Conservation (phyloP, 2,888 invertebrate genomes). For the Brachyptera risi region DNA sequence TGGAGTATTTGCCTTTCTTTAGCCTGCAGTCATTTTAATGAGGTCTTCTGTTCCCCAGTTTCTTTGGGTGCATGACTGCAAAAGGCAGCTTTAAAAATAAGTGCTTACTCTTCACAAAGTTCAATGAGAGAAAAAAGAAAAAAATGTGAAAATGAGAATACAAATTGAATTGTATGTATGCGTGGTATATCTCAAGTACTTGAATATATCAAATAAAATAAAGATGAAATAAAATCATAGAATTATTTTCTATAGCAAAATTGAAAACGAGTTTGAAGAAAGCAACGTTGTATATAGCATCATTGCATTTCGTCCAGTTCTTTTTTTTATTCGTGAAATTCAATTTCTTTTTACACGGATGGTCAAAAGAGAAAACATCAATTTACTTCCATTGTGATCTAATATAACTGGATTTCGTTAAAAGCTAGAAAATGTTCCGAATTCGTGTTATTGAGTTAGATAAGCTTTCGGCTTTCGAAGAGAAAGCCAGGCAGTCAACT, state of each 20-base stretch:
- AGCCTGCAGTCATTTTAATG: not conserved
- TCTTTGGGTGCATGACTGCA: not conserved
- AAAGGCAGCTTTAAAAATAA: too few species aligned
- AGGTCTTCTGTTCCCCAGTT: not conserved
- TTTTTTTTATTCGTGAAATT: not conserved
- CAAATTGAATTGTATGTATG: too few species aligned
- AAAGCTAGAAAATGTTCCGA: not conserved
- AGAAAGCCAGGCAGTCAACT: not conserved
- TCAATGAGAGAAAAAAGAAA: not conserved
- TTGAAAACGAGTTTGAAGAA: too few species aligned
- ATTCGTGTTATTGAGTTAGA: not conserved
- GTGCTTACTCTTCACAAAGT: not conserved
- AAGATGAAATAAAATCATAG: not conserved
- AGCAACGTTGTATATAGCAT: too few species aligned
- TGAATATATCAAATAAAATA: too few species aligned
- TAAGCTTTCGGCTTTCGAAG: too few species aligned
- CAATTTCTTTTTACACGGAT: not conserved
- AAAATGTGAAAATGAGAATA: not conserved
- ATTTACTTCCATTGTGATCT: conserved; percentile 3
- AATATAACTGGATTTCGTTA: conserved; percentile 1
- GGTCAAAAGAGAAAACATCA: not conserved
- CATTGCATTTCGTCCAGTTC: too few species aligned
- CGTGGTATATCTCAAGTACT: too few species aligned
- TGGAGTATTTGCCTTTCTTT: not conserved
- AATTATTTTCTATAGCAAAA: too few species aligned